Evolutionary conservation across 2,888 invertebrate species (phyloP).

Genomic region (Omphaloscelis lunosa): DNA sequence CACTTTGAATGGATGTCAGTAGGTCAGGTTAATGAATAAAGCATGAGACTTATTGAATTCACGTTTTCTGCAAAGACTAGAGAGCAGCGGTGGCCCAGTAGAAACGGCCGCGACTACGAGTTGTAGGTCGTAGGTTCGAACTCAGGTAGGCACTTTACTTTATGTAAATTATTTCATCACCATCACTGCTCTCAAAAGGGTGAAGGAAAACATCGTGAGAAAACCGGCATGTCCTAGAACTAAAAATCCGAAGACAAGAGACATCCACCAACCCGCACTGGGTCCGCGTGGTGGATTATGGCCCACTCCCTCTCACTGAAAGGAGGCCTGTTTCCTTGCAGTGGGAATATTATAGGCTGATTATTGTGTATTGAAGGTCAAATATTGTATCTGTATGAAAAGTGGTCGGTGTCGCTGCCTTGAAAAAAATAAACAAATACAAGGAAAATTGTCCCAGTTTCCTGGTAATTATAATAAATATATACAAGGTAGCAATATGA

Average conservation of each 20-base stretch:
- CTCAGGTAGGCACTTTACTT: background rate
- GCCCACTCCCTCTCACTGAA: background rate
- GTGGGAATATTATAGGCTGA: background rate
- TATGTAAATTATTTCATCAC: background rate
- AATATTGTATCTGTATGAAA: background rate
- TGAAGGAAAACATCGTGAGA: background rate
- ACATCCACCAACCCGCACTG: background rate
- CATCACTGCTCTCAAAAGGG: background rate
- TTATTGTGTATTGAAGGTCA: background rate
- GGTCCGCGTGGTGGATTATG: background rate
- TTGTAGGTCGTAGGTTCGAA: background rate
- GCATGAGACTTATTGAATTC: background rate
- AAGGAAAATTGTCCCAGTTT: background rate
- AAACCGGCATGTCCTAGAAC: background rate
- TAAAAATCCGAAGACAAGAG: background rate
- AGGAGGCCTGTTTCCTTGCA: background rate
- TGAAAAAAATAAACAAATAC: background rate
- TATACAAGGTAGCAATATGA: background rate
- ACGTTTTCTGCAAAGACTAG: background rate
- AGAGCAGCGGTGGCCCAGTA: background rate
- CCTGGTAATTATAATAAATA: constrained; percentile 16
- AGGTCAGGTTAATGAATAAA: background rate
- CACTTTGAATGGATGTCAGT: background rate
- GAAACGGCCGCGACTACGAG: background rate
- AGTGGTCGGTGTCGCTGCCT: background rate